Base-by-base conservation (phyloP, 2,113 vertebrate genomes). In the Atractosteus spatula region DNA sequence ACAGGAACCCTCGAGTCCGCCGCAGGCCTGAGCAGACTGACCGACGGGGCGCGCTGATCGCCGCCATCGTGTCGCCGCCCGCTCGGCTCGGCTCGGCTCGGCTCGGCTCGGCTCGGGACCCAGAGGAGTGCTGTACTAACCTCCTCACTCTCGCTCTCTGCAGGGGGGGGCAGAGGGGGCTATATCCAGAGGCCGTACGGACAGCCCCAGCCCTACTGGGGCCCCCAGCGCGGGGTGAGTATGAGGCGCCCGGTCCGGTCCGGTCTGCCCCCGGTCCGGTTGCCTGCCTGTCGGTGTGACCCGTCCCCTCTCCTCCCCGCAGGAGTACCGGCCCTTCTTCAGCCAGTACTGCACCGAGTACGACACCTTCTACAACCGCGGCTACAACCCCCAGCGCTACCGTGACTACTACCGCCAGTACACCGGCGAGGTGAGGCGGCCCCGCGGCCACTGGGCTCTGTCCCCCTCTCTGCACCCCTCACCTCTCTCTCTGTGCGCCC, bases 331-430 rank as follows among this genome's bases (percentile, higher is more conserved):
- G 68, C 88, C 88, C 55, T 85, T 88, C 80, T 89, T 88, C 14
- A 88, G 85, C 12, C 83, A 89, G 17, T 89, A 90, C 73, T 71
- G 88, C 63, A 87, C 85, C 56, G 87, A 90, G 64, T 89, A 88
- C 3, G 88, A 87, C 41, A 80, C 88, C 11, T 87, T 89, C 79
- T 92, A 93, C 0, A 80, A 85, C 12, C 86, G 83, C 2, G 85
- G 89, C 72, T 92, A 90, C 2, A 89, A 93, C 13, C 91, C 91
- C 73, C 91, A 88, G 84, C 78, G 87, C 76, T 91, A 91, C 84
- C 85, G 89, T 68, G 90, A 91, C 69, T 92, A 90, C 76, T 92
- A 92, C 82, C 82, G 90, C 73, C 91, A 89, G 17, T 92, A 91
- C 78, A 86, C 81, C n/a, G 87, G 86, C 41, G 91, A 92, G 82